A percentile compares a stretch with the other conserved stretches of the same genome.
Conservation (phyloP, 1,140 invertebrate species). For the Drosophila arizonae region DNA sequence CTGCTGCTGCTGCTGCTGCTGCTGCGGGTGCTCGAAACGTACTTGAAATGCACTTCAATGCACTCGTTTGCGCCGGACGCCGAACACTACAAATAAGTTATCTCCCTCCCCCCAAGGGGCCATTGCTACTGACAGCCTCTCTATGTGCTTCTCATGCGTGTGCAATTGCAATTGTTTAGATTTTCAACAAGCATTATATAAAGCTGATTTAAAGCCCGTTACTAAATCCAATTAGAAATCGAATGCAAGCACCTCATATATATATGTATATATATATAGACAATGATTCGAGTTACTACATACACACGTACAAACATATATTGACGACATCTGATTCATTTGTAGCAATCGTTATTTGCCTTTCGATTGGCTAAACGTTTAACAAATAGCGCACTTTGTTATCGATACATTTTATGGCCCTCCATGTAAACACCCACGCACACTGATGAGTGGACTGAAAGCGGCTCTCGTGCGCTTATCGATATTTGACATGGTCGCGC, state of each 20-base stretch:
- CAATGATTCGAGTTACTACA: too few relatives aligned
- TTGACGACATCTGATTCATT: not conserved
- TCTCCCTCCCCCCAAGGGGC: not conserved
- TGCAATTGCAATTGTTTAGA: not conserved
- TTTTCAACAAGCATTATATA: too few relatives aligned
- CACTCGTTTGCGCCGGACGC: slow-evolving; percentile 20
- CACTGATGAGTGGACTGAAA: slow-evolving; percentile 6
- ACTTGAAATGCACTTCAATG: slow-evolving; percentile 43
- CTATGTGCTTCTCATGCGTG: slow-evolving; percentile 6
- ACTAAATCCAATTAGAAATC: too few relatives aligned
- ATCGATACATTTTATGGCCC: slow-evolving; percentile 7
- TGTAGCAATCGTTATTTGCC: not conserved
- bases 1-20: slow-evolving; percentile 5
- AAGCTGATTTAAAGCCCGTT: too few relatives aligned
- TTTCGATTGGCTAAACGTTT: slow-evolving; percentile 6
- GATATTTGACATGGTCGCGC: slow-evolving; percentile 21
- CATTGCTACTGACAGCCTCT: slow-evolving; percentile 5
- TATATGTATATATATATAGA: too few relatives aligned
- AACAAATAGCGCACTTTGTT: slow-evolving; percentile 13
- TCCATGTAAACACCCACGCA: slow-evolving; percentile 2
- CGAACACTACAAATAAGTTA: slow-evolving; percentile 38
- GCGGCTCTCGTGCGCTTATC: slow-evolving; percentile 4
- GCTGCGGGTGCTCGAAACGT: slow-evolving; percentile 17
- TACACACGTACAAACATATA: too few relatives aligned
- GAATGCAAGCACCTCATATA: too few relatives aligned